Evolutionary conservation across 2,113 vertebrate genomes (phyloP).

Genomic region (Stigmatopora nigra): DNA sequence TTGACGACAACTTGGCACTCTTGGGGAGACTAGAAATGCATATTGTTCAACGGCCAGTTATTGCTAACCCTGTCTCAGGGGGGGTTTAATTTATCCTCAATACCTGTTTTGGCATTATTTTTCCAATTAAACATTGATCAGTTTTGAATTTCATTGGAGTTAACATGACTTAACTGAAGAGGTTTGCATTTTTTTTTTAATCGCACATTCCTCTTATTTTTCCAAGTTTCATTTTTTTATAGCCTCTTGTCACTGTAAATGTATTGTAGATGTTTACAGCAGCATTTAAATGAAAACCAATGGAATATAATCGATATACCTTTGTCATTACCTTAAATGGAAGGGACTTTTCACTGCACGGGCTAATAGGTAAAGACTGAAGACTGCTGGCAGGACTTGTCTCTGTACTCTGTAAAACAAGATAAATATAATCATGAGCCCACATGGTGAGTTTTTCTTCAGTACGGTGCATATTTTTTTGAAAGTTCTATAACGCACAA

Average conservation of each 20-base stretch:
- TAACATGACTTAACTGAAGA: conserved; percentile 22
- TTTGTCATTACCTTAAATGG: conserved; percentile 82
- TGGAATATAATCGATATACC: background rate
- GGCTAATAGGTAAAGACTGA: conserved; percentile 88
- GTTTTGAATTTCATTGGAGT: conserved; percentile 30
- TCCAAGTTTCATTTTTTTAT: background rate
- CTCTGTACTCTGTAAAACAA: conserved; percentile 79
- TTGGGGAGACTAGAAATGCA: too few relatives aligned
- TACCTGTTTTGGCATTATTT: background rate
- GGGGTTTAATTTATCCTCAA: too few relatives aligned
- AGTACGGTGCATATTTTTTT: background rate
- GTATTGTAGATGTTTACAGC: background rate
- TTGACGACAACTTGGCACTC: too few relatives aligned
- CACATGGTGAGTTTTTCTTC: background rate
- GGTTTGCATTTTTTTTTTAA: conserved; percentile 26
- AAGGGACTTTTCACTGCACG: conserved; percentile 82
- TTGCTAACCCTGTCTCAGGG: too few relatives aligned
- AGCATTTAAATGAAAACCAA: background rate
- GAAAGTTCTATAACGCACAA: background rate
- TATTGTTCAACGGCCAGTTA: too few relatives aligned
- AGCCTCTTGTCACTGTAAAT: background rate
- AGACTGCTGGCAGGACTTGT: conserved; percentile 91
- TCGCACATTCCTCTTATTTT: conserved; percentile 14
- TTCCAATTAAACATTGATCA: conserved; percentile 24
- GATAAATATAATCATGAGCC: conserved; percentile 24